These are phyloP conservation scores for Morpho achilles DNA, from an alignment of 2,888 invertebrate species.

Conservation along the genomic window DNA sequence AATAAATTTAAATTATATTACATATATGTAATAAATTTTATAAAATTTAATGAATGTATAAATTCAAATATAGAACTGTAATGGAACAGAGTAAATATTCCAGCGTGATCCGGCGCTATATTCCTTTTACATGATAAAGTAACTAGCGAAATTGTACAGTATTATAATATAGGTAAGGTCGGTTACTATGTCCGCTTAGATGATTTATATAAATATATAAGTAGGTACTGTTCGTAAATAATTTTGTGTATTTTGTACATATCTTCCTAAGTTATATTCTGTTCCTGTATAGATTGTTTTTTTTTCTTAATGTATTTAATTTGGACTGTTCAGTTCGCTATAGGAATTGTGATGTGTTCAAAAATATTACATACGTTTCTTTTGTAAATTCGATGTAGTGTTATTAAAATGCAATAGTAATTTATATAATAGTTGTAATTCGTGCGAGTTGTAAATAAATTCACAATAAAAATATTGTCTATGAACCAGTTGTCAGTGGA, in stretches of 20 bases:
- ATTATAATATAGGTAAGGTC: slow-evolving; percentile 70
- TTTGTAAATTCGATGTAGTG: slow-evolving; percentile 73
- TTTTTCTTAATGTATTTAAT: slow-evolving; percentile 40
- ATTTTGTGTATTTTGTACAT: slow-evolving; percentile 75
- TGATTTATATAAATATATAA: slow-evolving; percentile 53
- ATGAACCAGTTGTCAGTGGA: slow-evolving; percentile 40
- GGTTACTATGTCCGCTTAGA: slow-evolving; percentile 60
- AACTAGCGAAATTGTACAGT: slow-evolving; percentile 79
- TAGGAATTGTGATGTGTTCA: slow-evolving; percentile 76
- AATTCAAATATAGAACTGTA: too few relatives aligned
- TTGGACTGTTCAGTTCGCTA: slow-evolving; percentile 46
- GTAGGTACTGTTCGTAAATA: slow-evolving; percentile 64
- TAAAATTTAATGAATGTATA: too few relatives aligned
- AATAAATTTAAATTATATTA: too few relatives aligned
- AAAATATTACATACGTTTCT: slow-evolving; percentile 49
- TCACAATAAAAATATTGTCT: slow-evolving; percentile 42
- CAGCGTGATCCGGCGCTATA: slow-evolving; percentile 29
- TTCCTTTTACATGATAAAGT: slow-evolving; percentile 62
- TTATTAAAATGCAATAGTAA: slow-evolving; percentile 77
- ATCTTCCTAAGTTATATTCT: slow-evolving; percentile 69
- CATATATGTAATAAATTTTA: too few relatives aligned
- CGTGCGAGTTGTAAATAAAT: slow-evolving; percentile 69
- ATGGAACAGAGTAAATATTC: slow-evolving; percentile 2
- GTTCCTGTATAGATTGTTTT: slow-evolving; percentile 73
- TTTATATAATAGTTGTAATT: slow-evolving; percentile 71